Evolutionary conservation across 2,797 vertebrate genomes (phyloP).

Genomic region (Gymnothorax javanicus): DNA sequence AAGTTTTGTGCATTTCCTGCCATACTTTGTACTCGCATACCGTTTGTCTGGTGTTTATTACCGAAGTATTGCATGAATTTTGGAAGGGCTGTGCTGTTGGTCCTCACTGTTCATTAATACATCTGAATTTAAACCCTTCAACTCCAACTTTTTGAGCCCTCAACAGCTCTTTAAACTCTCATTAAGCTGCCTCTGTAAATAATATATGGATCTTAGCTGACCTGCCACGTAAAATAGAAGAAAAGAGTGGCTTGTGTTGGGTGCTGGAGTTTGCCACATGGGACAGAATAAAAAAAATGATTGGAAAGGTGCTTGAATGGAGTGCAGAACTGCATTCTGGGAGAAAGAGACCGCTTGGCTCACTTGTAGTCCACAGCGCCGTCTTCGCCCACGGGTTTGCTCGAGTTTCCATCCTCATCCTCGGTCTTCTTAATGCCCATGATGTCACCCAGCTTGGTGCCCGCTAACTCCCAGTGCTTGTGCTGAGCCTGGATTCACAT

Average conservation of each 20-base stretch:
- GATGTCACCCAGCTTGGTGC: slow-evolving; percentile 96
- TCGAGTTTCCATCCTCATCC: slow-evolving; percentile 70
- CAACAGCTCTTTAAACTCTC: too few relatives aligned
- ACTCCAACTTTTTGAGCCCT: too few relatives aligned
- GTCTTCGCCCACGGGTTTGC: slow-evolving; percentile 81
- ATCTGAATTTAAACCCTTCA: too few relatives aligned
- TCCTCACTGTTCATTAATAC: too few relatives aligned
- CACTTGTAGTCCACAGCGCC: slow-evolving; percentile 97
- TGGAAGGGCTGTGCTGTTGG: too few relatives aligned
- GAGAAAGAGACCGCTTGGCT: not conserved
- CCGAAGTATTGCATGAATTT: too few relatives aligned
- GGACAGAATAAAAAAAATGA: not conserved
- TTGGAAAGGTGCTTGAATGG: not conserved
- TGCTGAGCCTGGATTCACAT: slow-evolving; percentile 85
- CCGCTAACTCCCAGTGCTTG: slow-evolving; percentile 98
- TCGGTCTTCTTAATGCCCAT: slow-evolving; percentile 97
- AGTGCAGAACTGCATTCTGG: not conserved
- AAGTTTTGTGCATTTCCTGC: too few relatives aligned
- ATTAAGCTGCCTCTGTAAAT: too few relatives aligned
- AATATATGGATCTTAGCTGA: too few relatives aligned
- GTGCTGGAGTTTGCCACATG: not conserved
- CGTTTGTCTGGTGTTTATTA: too few relatives aligned
- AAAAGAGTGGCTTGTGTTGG: not conserved
- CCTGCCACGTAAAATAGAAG: too few relatives aligned
- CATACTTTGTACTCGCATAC: too few relatives aligned